Evolutionary conservation across 2,797 vertebrate genomes (phyloP), one percentile per base, ranked within the genome.

Genomic region (Zalophus californianus): DNA sequence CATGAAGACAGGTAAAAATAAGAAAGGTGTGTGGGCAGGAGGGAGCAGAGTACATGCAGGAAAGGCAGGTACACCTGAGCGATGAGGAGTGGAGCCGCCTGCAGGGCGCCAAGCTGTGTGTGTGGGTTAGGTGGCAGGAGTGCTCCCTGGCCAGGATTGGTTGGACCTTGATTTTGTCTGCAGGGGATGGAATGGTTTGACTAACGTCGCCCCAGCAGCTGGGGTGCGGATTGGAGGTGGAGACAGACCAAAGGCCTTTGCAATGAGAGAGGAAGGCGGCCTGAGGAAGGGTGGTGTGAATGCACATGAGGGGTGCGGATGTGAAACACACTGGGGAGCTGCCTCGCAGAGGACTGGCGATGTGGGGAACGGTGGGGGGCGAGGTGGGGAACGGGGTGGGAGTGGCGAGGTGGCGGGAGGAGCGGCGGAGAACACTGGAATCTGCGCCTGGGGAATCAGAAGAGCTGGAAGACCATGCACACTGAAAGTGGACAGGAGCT

Each of bases 1-100:
- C 60, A 86, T 32, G 91, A 89, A 93, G 94, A 95, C 92, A 97
- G 98, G 95, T 97, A 92, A 95, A 86, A 92, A 91, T n/a, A 50
- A 78, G 77, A 94, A 97, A 84, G 75, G 35, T 18, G 11, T 60
- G 35, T 35, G 23, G 41, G 88, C 44, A 62, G 3, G 52, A 38
- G 25, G 41, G 85, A 35, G 41, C 7, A 7, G 15, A 2, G 1
- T 35, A 58, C 38, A 86, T 20, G 56, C 41, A 44, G 58, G 80
- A 83, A 83, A 66, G 9, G 20, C 35, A 32, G 79, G 44, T 60
- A 1, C 18, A 29, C 32, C 78, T 52, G 54, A 35, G 77, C 56
- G 29, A 41, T 0, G 16, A 64, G 7, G 32, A 66, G 38, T 2
- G 12, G 18, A 16, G 44, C 91, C 29, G 0, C 56, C 66, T 41